Evolutionary conservation across 1,140 invertebrate genomes (phyloP), one percentile per base, ranked within the genome.

Genomic region (Drosophila rhopaloa): DNA sequence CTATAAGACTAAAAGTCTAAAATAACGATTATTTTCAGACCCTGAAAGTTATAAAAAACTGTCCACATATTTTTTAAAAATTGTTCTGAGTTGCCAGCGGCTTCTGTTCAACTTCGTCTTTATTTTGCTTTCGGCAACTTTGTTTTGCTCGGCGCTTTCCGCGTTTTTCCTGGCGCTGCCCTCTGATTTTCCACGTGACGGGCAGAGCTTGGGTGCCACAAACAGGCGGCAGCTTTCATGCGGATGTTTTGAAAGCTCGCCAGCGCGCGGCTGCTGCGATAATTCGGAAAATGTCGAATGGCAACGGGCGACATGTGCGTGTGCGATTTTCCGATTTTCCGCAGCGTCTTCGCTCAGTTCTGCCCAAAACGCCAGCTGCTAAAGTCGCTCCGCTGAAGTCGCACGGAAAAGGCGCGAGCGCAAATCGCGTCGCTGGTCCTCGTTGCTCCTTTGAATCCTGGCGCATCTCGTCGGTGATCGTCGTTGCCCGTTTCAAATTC

Each of bases 281-380:
- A 83, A 54, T 56, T 66, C 68, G 50, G 19, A 59, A 24, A 60
- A 9, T 11, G 58, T 61, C 58, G 76, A 65, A 16, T 73, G 48
- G 41, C 57, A 47, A 50, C 48, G 46, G 47, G 27, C 59, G 47
- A 47, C 70, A 60, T 58, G 48, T 53, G 66, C 65, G 62, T 79
- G 79, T 35, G 48, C 60, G 54, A 24, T 40, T 62, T 32, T 32
- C 60, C 60, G 55, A 60, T 60, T 63, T 63, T 9, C 38, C 50
- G 50, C 50, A 53, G 32, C 50, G 63, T 19, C 14, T 66, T 41
- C 44, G 59, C 43, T 88, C 83, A 86, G 83, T 86, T 88, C 66
- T 76, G 83, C 84, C 75, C 55, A 57, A 56, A 88, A 88, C 83
- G 83, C 79, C 84, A 82, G 81, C 79, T 60, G 84, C 80, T 88